Base-by-base conservation (phyloP, 2,113 vertebrate genomes). In the Rhegmatorhina hoffmannsi region DNA sequence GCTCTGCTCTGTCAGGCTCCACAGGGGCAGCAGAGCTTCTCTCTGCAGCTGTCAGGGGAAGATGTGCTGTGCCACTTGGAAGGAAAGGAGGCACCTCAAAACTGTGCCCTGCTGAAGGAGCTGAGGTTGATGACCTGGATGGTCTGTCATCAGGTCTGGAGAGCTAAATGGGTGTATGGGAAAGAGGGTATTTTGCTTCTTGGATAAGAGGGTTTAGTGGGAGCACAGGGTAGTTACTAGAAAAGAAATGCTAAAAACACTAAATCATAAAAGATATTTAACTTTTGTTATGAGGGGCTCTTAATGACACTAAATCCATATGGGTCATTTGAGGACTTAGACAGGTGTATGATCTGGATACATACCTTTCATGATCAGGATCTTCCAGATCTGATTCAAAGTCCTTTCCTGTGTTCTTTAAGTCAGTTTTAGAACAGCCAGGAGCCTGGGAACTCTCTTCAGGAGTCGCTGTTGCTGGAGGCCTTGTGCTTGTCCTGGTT, bases 401-500 rank as follows among this genome's bases (percentile, higher is more conserved):
- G 19, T 79, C 76, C 82, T 93, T 95, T 84, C 46, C 85, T 72
- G 60, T 94, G 34, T 94, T 91, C 86, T 63, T 93, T 80, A 90
- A 86, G 60, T 76, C 92, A 49, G 47, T 88, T 70, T 84, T 60
- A 90, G 79, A 92, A 84, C 55, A 93, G 88, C 83, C 93, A 87
- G 95, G 94, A 95, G 91, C 82, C 80, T 94, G 90, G 79, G 90
- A 92, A 72, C 85, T 69, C 23, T 94, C 95, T 87, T 94, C 93
- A 95, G 96, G 90, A 88, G 83, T 72, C 13, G 1, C 19, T 60
- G 84, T 80, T 90, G 77, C 94, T 67, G 89, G 63, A 93, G 94
- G 92, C 94, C 96, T 97, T 96, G 94, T 97, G 96, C 96, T 97
- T 97, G 92, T 97, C 91, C 86, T 95, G 86, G 43, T 69, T 62